Evolutionary conservation across 2,113 vertebrate species (phyloP).

Genomic region (Fregetta grallaria): DNA sequence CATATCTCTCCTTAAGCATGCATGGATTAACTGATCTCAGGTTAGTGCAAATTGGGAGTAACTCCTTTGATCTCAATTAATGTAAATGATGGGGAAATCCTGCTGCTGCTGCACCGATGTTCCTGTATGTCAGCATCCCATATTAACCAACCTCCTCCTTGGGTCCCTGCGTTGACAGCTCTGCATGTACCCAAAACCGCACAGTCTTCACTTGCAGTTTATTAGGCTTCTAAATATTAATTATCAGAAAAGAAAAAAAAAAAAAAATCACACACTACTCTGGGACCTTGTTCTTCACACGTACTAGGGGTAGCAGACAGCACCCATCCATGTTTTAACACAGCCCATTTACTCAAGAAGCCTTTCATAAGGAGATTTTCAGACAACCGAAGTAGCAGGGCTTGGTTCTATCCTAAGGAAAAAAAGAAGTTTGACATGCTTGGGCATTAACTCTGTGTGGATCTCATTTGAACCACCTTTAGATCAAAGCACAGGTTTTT

Average conservation of each 20-base stretch:
- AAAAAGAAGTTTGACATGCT: conserved; percentile 51
- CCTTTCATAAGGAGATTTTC: conserved; percentile 13
- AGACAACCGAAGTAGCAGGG: conserved; percentile 29
- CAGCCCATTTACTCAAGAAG: not conserved
- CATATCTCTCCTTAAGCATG: not conserved
- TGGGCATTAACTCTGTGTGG: conserved; percentile 60
- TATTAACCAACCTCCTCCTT: not conserved
- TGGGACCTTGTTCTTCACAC: not conserved
- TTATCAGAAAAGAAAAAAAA: not conserved
- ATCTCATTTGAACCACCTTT: conserved; percentile 73
- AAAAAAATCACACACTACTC: not conserved
- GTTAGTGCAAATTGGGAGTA: not conserved
- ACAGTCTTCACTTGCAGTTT: not conserved
- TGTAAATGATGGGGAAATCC: not conserved
- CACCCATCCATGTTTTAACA: not conserved
- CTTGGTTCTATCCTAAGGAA: conserved; percentile 16
- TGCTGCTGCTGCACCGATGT: not conserved
- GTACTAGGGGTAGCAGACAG: not conserved
- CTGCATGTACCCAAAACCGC: not conserved
- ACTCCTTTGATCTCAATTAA: conserved; percentile 2
- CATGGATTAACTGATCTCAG: not conserved
- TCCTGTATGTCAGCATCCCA: not conserved
- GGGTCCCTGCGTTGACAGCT: not conserved
- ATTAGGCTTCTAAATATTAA: not conserved
- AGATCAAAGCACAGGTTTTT: conserved; percentile 77